Evolutionary conservation across 2,113 vertebrate genomes (phyloP).

Genomic region (Oostethus manadensis): DNA sequence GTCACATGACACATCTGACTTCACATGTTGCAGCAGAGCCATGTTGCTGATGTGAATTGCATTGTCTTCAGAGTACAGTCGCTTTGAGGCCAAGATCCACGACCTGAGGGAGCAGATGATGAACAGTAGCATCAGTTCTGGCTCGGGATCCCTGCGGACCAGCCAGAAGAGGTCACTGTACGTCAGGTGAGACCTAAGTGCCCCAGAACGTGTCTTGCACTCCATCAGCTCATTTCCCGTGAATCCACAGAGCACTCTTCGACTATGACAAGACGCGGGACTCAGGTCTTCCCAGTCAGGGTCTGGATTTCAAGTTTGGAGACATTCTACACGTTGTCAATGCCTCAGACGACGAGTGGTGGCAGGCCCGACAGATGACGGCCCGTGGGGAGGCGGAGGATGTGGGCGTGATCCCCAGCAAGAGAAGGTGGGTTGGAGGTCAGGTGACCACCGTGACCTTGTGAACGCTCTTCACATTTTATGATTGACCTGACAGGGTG

Average conservation of each 20-base stretch:
- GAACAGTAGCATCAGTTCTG: slow-evolving; percentile 97
- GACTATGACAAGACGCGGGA: slow-evolving; percentile 96
- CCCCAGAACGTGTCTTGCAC: too few species aligned
- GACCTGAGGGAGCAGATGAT: slow-evolving; percentile 97
- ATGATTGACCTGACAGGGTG: slow-evolving; percentile 69
- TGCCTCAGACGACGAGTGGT: slow-evolving; percentile 96
- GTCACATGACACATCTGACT: slow-evolving; percentile 4
- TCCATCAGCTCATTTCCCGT: too few species aligned
- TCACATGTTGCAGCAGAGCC: background rate
- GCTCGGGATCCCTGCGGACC: slow-evolving; percentile 88
- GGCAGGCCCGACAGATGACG: slow-evolving; percentile 90
- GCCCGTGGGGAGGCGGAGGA: slow-evolving; percentile 89
- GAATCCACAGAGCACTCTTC: slow-evolving; percentile 83
- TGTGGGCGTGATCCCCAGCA: slow-evolving; percentile 96
- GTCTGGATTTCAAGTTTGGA: slow-evolving; percentile 91
- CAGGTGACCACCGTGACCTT: too few species aligned
- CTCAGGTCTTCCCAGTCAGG: slow-evolving; percentile 95
- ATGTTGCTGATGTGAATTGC: background rate
- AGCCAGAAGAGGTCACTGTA: slow-evolving; percentile 95
- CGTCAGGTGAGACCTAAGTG: slow-evolving; percentile 78
- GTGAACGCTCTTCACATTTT: too few species aligned
- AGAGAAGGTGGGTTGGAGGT: slow-evolving; percentile 78
- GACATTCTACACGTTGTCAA: slow-evolving; percentile 98
- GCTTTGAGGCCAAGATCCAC: slow-evolving; percentile 96
- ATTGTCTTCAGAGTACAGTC: slow-evolving; percentile 81